A percentile compares a stretch with the other conserved stretches of the same genome.
Conservation (phyloP, 2,113 vertebrate species). For the Sardina pilchardus region DNA sequence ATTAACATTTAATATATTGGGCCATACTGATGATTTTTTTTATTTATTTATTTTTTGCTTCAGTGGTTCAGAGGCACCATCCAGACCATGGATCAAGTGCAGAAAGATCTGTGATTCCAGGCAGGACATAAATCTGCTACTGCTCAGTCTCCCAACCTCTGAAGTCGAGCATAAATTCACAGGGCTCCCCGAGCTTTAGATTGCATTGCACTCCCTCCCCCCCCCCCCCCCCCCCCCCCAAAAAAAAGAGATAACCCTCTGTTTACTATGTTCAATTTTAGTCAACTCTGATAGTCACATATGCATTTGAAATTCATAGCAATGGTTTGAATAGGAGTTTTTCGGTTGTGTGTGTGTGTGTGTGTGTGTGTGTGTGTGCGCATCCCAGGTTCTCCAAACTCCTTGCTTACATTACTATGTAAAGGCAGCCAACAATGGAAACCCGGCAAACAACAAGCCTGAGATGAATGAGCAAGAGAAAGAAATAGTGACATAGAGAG, state of each 20-base stretch:
- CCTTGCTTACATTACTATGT: background rate
- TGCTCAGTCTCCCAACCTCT: slow-evolving; percentile 9
- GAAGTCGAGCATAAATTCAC: slow-evolving; percentile 31
- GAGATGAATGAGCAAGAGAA: too few relatives aligned
- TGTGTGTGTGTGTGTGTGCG: background rate
- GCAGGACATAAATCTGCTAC: slow-evolving; percentile 27
- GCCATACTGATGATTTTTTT: slow-evolving; percentile 4
- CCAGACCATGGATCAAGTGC: slow-evolving; percentile 2
- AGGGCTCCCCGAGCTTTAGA: slow-evolving; percentile 29
- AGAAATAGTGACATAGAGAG: too few relatives aligned
- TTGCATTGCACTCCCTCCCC: slow-evolving; percentile 21
- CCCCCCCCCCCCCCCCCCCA: background rate
- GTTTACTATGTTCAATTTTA: slow-evolving; percentile 39
- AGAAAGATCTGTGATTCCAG: slow-evolving; percentile 13
- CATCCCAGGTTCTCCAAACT: background rate
- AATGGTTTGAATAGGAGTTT: background rate
- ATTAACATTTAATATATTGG: slow-evolving; percentile 15
- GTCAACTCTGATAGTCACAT: slow-evolving; percentile 21
- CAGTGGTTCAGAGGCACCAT: background rate
- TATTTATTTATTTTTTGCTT: too few relatives aligned
- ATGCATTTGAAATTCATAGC: slow-evolving; percentile 1
- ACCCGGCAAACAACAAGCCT: too few relatives aligned
- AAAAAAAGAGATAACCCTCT: slow-evolving; percentile 16
- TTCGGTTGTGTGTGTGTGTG: background rate
- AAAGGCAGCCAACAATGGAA: too few relatives aligned